Base-by-base conservation (phyloP, 2,113 vertebrate genomes). In the Agapornis roseicollis region DNA sequence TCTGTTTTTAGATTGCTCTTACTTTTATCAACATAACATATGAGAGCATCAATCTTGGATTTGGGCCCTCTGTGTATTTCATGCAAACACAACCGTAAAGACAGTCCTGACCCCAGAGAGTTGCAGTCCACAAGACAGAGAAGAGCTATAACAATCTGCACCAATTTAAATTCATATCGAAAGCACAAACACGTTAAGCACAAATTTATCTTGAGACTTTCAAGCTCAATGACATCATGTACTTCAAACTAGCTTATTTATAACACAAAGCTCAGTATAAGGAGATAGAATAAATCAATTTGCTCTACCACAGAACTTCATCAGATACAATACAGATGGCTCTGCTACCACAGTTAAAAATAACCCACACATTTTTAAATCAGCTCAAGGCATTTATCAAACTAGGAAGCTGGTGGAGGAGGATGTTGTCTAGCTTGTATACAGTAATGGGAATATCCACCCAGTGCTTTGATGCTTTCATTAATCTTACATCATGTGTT, bases 241-340 rank as follows among this genome's bases (percentile, higher is more conserved):
- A 87, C 91, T 96, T 95, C 96, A 94, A 90, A 90, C 64, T 73
- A 93, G 83, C 85, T 96, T 97, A 94, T 95, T 97, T 96, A 96
- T 96, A 96, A 95, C 93, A 94, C 91, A 91, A 96, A 96, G 91
- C 94, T 95, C 69, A 94, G 96, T 89, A 82, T 93, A 85, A 93
- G 93, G 89, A 94, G 94, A 94, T 84, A 95, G 94, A 96, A 97
- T 96, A 96, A 94, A 97, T 97, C 93, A 96, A 96, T 96, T 96
- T 95, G 94, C 88, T 89, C 94, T 97, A 96, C 91, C 95, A 91
- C 78, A 89, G 87, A 96, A 95, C 91, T 85, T 93, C 94, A 97
- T 96, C 93, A 94, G 94, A 97, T 96, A 97, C 95, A 97, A 97
- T 97, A 96, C 94, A 96, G 95, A 97, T 95, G 94, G 95, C 82